These are phyloP conservation scores for Odocoileus hemionus DNA, from an alignment of 2,113 vertebrate genomes.

Conservation along the genomic window DNA sequence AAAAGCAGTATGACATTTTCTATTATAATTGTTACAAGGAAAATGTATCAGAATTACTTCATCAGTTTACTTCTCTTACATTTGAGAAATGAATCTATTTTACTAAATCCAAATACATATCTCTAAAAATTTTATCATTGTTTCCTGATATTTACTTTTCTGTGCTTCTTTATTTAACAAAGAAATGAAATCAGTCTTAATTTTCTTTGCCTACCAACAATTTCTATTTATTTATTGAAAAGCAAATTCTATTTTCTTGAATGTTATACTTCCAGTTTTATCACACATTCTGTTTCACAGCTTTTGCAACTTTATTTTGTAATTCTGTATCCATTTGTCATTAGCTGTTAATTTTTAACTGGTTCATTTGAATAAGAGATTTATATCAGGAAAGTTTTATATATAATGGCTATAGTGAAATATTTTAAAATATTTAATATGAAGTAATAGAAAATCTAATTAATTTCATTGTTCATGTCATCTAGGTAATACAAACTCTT, in stretches of 20 bases:
- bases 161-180: not conserved
- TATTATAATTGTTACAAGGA: not conserved
- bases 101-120: not conserved
- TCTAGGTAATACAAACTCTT: not conserved
- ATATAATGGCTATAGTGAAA: not conserved
- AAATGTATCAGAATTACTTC: not conserved
- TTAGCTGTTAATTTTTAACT: not conserved
- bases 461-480: not conserved
- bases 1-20: not conserved
- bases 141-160: not conserved
- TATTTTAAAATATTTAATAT: not conserved
- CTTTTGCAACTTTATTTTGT: not conserved
- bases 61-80: not conserved
- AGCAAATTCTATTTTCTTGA: not conserved
- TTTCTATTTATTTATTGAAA: not conserved
- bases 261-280: not conserved
- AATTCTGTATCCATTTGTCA: not conserved
- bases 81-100: not conserved
- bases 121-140: not conserved
- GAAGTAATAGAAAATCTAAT: not conserved
- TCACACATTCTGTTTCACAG: not conserved
- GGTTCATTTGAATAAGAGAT: not conserved
- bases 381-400: not conserved
- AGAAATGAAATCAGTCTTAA: not conserved
- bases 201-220: not conserved